These are phyloP conservation scores for Sweltsa coloradensis DNA, from an alignment of 1,140 invertebrate species.

Conservation along the genomic window DNA sequence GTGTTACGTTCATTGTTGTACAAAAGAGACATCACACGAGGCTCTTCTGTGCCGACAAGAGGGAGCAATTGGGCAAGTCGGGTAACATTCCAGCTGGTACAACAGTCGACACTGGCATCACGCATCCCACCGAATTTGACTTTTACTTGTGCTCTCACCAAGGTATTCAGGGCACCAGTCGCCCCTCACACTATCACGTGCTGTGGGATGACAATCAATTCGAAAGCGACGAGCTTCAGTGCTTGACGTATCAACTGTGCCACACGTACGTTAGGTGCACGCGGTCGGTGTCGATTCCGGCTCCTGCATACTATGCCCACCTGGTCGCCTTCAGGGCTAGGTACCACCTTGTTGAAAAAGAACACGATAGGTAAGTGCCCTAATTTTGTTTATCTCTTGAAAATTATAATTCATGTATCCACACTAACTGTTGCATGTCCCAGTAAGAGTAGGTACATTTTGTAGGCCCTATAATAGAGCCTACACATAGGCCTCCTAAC, in stretches of 20 bases:
- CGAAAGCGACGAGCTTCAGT: conserved; percentile 96
- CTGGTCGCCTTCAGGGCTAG: conserved; percentile 96
- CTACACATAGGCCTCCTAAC: no score
- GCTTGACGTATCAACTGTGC: conserved; percentile 97
- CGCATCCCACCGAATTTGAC: conserved; percentile 99
- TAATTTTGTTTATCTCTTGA: no score
- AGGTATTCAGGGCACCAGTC: conserved; percentile 97
- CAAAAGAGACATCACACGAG: conserved; percentile 97
- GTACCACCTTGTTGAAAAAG: conserved; percentile 99
- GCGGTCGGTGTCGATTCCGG: conserved; percentile 96
- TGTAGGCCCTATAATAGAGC: no score
- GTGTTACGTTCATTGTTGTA: conserved; percentile 99
- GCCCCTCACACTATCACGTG: conserved; percentile 98
- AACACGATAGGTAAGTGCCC: conserved; percentile 77
- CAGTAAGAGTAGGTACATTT: no score
- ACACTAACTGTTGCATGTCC: conserved; percentile 11
- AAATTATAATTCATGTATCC: not conserved
- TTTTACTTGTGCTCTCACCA: conserved; percentile 99
- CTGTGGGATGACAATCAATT: conserved; percentile 99
- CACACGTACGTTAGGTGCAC: conserved; percentile 99
- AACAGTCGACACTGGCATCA: conserved; percentile 98
- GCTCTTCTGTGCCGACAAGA: conserved; percentile 96
- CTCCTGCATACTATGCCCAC: conserved; percentile 99
- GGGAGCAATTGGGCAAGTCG: conserved; percentile 95
- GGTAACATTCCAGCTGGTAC: conserved; percentile 99